Evolutionary conservation across 2,888 invertebrate species (phyloP).

Genomic region (Amphipyra berbera): DNA sequence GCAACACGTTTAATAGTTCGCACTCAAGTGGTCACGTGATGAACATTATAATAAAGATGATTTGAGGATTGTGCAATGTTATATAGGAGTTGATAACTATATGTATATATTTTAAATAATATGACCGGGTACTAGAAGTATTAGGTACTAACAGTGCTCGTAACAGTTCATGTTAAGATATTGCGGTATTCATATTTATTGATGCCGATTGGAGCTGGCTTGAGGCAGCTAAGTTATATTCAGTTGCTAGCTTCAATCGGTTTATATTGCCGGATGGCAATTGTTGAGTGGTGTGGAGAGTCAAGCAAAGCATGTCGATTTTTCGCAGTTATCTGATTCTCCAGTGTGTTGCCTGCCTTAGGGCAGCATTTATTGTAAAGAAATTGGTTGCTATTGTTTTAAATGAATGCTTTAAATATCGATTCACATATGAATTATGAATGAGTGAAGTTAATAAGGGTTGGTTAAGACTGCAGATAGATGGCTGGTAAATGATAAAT

Average conservation of each 20-base stretch:
- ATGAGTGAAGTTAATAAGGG: neutral
- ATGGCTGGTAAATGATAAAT: too few species aligned
- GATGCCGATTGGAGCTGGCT: conserved; percentile 6
- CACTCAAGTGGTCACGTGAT: conserved; percentile 3
- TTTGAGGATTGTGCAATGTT: conserved; percentile 62
- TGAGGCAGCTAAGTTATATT: conserved; percentile 18
- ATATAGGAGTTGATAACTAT: conserved; percentile 33
- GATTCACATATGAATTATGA: conserved; percentile 2
- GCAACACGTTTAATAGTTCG: neutral
- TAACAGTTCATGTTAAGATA: conserved; percentile 16
- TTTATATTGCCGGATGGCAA: neutral
- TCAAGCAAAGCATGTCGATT: neutral
- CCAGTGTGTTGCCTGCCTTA: neutral
- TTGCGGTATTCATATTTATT: conserved; percentile 15
- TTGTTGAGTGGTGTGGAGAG: neutral
- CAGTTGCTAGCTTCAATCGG: neutral
- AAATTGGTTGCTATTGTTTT: conserved; percentile 22
- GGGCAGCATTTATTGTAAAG: conserved; percentile 6
- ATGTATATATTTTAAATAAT: conserved; percentile 45
- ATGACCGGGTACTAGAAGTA: conserved; percentile 60
- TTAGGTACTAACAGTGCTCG: conserved; percentile 57
- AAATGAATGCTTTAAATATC: conserved; percentile 4
- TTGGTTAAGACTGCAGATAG: neutral
- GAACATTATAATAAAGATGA: conserved; percentile 28
- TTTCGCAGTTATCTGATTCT: neutral